Conservation (phyloP, 2,113 vertebrate genomes). For the Ranitomeya imitator region DNA sequence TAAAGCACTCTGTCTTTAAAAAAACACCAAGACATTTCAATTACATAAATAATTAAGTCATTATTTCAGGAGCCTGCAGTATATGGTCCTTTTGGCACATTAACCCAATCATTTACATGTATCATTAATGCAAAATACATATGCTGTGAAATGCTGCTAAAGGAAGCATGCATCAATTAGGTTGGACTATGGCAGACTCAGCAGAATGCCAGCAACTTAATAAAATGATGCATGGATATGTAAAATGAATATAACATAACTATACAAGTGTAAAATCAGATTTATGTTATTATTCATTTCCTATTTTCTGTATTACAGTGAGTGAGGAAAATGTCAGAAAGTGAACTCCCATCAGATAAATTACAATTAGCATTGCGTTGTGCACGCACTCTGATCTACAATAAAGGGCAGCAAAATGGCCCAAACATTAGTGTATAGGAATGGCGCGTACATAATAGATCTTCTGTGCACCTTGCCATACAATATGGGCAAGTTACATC, state of each 20-base stretch:
- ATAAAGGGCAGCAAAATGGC: not conserved
- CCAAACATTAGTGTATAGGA: not conserved
- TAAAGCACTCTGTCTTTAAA: not conserved
- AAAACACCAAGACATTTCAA: not conserved
- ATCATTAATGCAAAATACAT: slow-evolving; percentile 53
- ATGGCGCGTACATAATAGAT: no score
- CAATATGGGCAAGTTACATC: no score
- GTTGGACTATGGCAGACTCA: slow-evolving; percentile 44
- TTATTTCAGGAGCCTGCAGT: slow-evolving; percentile 28
- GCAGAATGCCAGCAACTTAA: slow-evolving; percentile 54
- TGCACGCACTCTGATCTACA: slow-evolving; percentile 8
- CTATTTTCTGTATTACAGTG: slow-evolving; percentile 25
- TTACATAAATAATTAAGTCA: slow-evolving; percentile 30
- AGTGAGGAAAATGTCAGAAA: slow-evolving; percentile 25
- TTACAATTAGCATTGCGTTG: slow-evolving; percentile 31
- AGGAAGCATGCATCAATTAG: slow-evolving; percentile 55
- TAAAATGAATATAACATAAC: slow-evolving; percentile 53
- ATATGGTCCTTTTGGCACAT: slow-evolving; percentile 48
- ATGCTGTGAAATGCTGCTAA: slow-evolving; percentile 55
- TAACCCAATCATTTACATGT: slow-evolving; percentile 53
- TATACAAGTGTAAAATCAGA: slow-evolving; percentile 57
- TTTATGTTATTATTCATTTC: slow-evolving; percentile 54
- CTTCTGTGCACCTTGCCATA: no score
- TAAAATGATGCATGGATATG: slow-evolving; percentile 54
- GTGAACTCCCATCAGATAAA: slow-evolving; percentile 24